Conservation (phyloP, 1,140 invertebrate species). For the Galendromus occidentalis region DNA sequence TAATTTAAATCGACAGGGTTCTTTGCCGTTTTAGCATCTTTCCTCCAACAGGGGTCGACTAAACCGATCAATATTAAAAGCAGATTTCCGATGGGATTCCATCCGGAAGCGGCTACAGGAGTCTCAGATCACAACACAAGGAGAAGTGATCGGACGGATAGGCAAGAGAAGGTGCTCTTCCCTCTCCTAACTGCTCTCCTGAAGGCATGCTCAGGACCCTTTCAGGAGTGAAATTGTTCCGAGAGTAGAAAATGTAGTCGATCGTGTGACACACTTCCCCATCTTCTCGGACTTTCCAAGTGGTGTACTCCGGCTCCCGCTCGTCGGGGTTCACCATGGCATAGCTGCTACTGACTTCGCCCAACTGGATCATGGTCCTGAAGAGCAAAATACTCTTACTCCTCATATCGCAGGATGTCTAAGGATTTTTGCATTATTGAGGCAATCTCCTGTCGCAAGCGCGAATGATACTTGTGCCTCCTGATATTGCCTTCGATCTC, state of each 20-base stretch:
- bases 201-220: conserved; percentile 42
- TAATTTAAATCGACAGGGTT: too few relatives aligned
- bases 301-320: conserved; percentile 42
- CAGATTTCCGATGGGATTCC: too few relatives aligned
- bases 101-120: conserved; percentile 12
- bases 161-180: conserved; percentile 41
- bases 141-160: conserved; percentile 65
- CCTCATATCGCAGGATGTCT: too few relatives aligned
- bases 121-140: conserved; percentile 43
- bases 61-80: too few relatives aligned
- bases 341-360: not conserved
- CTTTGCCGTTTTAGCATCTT: too few relatives aligned
- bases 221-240: conserved; percentile 35
- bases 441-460: too few relatives aligned
- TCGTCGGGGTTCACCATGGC: conserved; percentile 30
- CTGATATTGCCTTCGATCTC: too few relatives aligned
- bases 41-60: too few relatives aligned
- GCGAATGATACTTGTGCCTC: too few relatives aligned
- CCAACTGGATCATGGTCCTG: not conserved
- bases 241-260: conserved; percentile 53
- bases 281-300: conserved; percentile 52
- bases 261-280: conserved; percentile 51
- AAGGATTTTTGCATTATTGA: too few relatives aligned
- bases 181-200: conserved; percentile 42
- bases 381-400: too few relatives aligned